Percentiles rank a stretch among this genome's conserved stretches.
phyloP scores from a whole-genome alignment of 2,797 vertebrate genomes.

The Oryzias sinensis region DNA sequence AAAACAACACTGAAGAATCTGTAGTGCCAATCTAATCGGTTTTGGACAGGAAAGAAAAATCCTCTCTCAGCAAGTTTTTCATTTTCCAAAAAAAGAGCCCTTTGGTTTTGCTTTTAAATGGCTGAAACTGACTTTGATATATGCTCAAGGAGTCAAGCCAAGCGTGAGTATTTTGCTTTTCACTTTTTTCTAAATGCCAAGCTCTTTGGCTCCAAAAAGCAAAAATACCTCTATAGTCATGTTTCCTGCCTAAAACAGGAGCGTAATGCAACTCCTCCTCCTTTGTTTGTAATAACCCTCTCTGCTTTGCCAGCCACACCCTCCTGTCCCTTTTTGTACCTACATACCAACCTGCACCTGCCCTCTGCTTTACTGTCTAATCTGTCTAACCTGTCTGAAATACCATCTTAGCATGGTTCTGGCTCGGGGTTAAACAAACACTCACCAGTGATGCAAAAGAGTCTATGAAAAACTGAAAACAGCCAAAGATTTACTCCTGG shows the following conservation, averaged over 20 bases:
- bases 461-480: no score
- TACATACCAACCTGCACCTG: conserved; percentile 4
- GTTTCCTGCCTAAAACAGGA: no score
- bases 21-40: no score
- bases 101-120: no score
- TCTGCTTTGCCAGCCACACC: conserved; percentile 4
- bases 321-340: conserved; percentile 3
- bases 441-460: background rate
- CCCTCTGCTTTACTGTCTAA: background rate
- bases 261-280: background rate
- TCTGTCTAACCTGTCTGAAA: conserved; percentile 4
- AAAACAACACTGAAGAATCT: conserved; percentile 3
- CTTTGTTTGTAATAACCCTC: conserved; percentile 6
- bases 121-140: no score
- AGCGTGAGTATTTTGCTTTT: background rate
- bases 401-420: conserved; percentile 2
- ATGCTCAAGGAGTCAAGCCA: no score
- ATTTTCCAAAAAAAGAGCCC: no score
- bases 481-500: no score
- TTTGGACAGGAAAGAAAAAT: no score
- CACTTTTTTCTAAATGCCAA: background rate
- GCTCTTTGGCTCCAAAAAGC: background rate
- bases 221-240: no score
- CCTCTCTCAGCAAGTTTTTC: no score
- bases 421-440: background rate